These are phyloP conservation scores for Embidobia sp. DNA, from an alignment of 2,888 invertebrate species.

Conservation along the genomic window DNA sequence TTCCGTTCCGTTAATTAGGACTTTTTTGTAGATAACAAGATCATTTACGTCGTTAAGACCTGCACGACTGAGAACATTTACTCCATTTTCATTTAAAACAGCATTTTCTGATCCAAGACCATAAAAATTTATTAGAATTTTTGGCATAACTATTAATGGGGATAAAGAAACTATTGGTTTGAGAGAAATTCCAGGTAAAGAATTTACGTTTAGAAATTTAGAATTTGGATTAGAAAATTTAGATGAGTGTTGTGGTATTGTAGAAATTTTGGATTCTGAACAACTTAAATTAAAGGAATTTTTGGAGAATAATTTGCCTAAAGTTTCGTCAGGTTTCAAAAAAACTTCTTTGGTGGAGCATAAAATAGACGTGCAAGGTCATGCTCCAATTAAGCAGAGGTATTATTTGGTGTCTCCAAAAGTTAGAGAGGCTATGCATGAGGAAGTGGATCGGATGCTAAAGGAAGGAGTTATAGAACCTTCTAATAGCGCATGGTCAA, in stretches of 20 bases:
- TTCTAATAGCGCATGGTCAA: constrained; percentile 39
- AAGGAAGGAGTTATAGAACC: constrained; percentile 10
- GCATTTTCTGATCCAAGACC: not conserved
- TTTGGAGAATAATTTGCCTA: constrained; percentile 4
- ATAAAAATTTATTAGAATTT: constrained; percentile 8
- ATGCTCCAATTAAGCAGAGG: constrained; percentile 11
- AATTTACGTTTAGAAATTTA: constrained; percentile 1
- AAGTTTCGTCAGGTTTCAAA: not conserved
- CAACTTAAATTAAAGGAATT: constrained; percentile 1
- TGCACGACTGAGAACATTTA: not conserved
- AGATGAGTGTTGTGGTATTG: constrained; percentile 12
- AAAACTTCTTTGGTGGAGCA: constrained; percentile 23
- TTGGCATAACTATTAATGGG: constrained; percentile 25
- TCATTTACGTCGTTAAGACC: constrained; percentile 3
- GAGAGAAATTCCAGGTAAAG: not conserved
- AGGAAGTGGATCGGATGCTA: constrained; percentile 6
- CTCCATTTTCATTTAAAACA: not conserved
- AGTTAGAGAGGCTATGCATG: constrained; percentile 31
- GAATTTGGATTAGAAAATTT: constrained; percentile 4
- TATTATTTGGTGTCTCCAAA: constrained; percentile 21
- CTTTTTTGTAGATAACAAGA: not conserved
- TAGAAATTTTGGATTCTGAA: constrained; percentile 10
- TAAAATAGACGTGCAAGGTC: constrained; percentile 10
- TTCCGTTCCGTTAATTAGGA: constrained; percentile 2
- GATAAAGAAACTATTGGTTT: constrained; percentile 5